Evolutionary conservation across 2,797 vertebrate genomes (phyloP), one percentile per base, ranked within the genome.

Genomic region (Vireo griseus): DNA sequence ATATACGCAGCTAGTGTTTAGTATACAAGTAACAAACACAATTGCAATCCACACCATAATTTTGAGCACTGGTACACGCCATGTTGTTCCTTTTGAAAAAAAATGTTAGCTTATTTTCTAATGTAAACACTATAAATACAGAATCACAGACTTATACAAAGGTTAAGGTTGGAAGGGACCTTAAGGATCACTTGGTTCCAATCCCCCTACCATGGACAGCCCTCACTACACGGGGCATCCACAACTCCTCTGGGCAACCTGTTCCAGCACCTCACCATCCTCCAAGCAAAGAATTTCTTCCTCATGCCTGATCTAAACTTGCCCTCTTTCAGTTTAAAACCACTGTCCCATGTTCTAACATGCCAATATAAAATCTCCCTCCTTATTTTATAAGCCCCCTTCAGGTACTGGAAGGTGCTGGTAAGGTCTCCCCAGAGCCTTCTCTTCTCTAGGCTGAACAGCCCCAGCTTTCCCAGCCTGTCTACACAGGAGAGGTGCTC

Each of bases 201-300:
- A 37, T 6, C 4, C 8, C 10, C 4, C 6, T 39, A 6, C 17
- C 7, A 40, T 2, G 5, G 14, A 63, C 8, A 45, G 10, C 12
- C 22, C 25, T 29, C 44, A 22, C 12, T 15, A 26, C 12, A 45
- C 39, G 16, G 28, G 14, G 47, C 20, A 76, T 13, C 17, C n/a
- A 19, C 25, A 66, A 14, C 12, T 69, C 57, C 29, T 26, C 57
- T 40, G 44, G 28, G 14, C 19, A 75, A 33, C 9, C n/a, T 62
- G 28, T 37, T 39, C 9, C 22, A 44, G 28, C 3, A 8, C 20
- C 50, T 69, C 63, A 63, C 4, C 24, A 63, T 11, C 24, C 33
- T 51, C 17, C 33, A 28, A 82, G 20, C 10, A 39, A 44, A 57
- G 16, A n/a, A 33, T 33, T n/a, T 69, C 37, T 62, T 57, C n/a